phyloP scores from a whole-genome alignment of 2,113 vertebrate genomes.

The human (Homo sapiens) region GRCh38 chr7:8396001-8396500 shows the following conservation, averaged over 20 bases:
- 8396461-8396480: too few species aligned
- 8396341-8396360: too few species aligned
- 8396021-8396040: not conserved
- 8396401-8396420: too few species aligned
- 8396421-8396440: too few species aligned
- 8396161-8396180: not conserved
- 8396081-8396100: not conserved
- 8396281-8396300: not conserved
- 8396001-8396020: not conserved
- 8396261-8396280: too few species aligned
- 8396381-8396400: too few species aligned
- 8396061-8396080: not conserved
- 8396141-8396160: not conserved
- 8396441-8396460: too few species aligned
- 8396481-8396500: too few species aligned
- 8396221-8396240: too few species aligned
- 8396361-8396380: too few species aligned
- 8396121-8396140: not conserved
- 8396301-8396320: not conserved
- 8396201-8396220: too few species aligned
- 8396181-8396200: not conserved
- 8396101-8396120: accelerated
- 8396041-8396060: not conserved
- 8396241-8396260: too few species aligned
- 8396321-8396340: not conserved